Base-by-base conservation (phyloP, 2,797 vertebrate species). In the Pogoniulus pusillus region DNA sequence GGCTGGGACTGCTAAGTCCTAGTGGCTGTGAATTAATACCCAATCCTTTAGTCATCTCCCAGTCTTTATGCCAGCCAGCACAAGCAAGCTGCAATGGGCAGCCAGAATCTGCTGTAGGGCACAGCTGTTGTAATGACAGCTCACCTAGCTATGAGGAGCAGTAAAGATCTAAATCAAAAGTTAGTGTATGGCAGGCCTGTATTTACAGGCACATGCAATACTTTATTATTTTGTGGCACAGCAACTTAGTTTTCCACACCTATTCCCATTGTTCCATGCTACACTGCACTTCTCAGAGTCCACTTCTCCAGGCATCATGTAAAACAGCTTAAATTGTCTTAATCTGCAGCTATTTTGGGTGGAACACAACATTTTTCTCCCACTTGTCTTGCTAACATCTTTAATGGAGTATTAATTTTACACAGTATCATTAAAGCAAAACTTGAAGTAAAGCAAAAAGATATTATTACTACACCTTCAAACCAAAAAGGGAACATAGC, bases 401-500 rank as follows among this genome's bases (percentile, higher is more conserved):
- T 45, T 24, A 66, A 32, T 14, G 41, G 18, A 10, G 7, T 63
- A 59, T 29, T 41, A 59, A 8, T 80, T 73, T 53, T 17, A 70
- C 5, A 47, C 0, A 59, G 27, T 16, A 66, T 51, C 18, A 65
- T 34, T 9, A 47, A 85, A 22, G 30, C 10, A 51, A 60, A 87
- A 91, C 32, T 9, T 55, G 1, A 35, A 64, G 27, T 34, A 9
- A 57, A 10, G 6, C 2, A n/a, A 32, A 83, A 83, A 39, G 3
- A 4, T 29, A 43, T 3, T 3, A 54, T 16, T 1, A 0, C 10
- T 41, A n/a, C 29, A 75, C 2, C 22, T 78, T 75, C 2, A 47
- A 75, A 47, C 5, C 24, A 15, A 91, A 4, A 65, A 54, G 32
- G 12, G 15, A 37, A 68, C 16, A 43, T 0, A 0, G 29, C 9